These are phyloP conservation scores for Drosophila nigricruria DNA, from an alignment of 2,888 invertebrate genomes.

Conservation along the genomic window DNA sequence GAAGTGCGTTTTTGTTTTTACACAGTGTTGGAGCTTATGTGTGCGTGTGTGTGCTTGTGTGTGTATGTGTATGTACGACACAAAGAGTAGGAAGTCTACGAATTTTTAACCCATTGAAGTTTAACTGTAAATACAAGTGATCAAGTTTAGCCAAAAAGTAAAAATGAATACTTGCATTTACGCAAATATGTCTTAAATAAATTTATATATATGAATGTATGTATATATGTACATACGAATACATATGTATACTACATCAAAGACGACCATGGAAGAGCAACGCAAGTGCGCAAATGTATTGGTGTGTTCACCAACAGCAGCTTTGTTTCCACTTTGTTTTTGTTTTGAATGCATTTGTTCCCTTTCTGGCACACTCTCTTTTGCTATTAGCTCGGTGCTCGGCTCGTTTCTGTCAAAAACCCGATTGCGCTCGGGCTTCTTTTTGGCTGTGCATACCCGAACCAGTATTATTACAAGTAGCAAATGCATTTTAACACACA, in stretches of 20 bases:
- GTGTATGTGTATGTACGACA: slow-evolving; percentile 23
- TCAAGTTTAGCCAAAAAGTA: slow-evolving; percentile 7
- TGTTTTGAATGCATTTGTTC: slow-evolving; percentile 60
- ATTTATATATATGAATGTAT: neutral
- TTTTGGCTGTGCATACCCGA: slow-evolving; percentile 43
- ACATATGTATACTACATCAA: slow-evolving; percentile 30
- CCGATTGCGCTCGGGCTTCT: slow-evolving; percentile 41
- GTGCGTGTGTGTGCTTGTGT: neutral
- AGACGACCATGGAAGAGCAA: slow-evolving; percentile 48
- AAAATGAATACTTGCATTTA: slow-evolving; percentile 16
- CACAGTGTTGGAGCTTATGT: slow-evolving; percentile 16
- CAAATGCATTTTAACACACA: slow-evolving; percentile 47
- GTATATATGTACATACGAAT: neutral
- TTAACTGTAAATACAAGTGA: slow-evolving; percentile 15
- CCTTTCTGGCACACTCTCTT: slow-evolving; percentile 51
- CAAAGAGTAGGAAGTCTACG: slow-evolving; percentile 59
- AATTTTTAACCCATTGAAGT: slow-evolving; percentile 38
- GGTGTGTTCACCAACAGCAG: slow-evolving; percentile 50
- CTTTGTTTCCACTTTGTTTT: slow-evolving; percentile 62
- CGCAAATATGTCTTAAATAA: slow-evolving; percentile 19
- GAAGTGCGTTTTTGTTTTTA: slow-evolving; percentile 59
- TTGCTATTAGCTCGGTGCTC: slow-evolving; percentile 28
- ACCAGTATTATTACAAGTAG: slow-evolving; percentile 55
- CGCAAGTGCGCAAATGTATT: slow-evolving; percentile 32
- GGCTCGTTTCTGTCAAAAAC: slow-evolving; percentile 35